Conservation (phyloP, 2,888 invertebrate genomes). For the Leptinotarsa tumamoca region DNA sequence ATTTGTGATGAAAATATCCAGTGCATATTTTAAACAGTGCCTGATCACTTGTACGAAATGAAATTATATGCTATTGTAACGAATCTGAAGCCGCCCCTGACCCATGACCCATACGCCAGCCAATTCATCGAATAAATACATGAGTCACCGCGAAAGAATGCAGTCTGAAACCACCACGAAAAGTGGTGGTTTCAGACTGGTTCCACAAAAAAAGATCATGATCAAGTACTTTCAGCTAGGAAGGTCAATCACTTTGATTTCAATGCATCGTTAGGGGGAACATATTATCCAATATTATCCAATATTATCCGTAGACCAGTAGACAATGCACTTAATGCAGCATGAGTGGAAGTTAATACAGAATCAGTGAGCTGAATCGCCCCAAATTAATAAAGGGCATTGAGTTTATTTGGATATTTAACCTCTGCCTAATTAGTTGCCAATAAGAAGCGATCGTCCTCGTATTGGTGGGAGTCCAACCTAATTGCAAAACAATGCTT, state of each 20-base stretch:
- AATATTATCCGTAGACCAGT: not conserved
- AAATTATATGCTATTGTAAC: no score
- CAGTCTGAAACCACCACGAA: no score
- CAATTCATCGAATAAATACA: no score
- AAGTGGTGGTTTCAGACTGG: no score
- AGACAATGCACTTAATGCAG: slow-evolving; percentile 33
- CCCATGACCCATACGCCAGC: no score
- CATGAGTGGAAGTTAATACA: slow-evolving; percentile 30
- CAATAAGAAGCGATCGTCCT: slow-evolving; percentile 45
- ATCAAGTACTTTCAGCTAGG: not conserved
- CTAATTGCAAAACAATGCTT: slow-evolving; percentile 50
- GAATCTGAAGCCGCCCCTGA: no score
- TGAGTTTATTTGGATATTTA: slow-evolving; percentile 23
- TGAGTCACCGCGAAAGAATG: no score
- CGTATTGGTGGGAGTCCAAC: slow-evolving; percentile 48
- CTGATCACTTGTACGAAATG: no score
- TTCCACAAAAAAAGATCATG: no score
- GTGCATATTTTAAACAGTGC: no score
- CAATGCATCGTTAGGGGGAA: not conserved
- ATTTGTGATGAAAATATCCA: no score
- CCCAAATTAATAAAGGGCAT: slow-evolving; percentile 35
- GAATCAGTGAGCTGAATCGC: slow-evolving; percentile 22
- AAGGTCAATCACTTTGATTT: not conserved
- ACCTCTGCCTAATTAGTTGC: slow-evolving; percentile 29
- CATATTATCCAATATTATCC: not conserved